Base-by-base conservation (phyloP, 2,113 vertebrate genomes). In the Gobius niger region DNA sequence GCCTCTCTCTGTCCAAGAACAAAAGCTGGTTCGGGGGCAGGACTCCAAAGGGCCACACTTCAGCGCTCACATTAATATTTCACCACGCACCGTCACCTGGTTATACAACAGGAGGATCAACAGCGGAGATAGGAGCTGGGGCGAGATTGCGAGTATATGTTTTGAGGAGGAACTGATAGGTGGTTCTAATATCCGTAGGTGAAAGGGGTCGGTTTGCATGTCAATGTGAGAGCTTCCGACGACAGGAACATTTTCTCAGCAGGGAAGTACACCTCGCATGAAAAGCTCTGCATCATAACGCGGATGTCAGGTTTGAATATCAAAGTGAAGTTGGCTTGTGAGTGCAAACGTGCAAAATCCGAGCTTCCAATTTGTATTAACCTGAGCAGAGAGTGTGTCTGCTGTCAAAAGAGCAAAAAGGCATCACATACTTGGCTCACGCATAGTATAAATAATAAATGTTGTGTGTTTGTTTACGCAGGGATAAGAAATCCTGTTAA, bases 31-130 rank as follows among this genome's bases (percentile, higher is more conserved):
- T 72, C 73, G 70, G 79, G 54, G 82, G 85, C 86, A 75, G 52
- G 68, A 42, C 76, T 86, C 86, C 85, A 87, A 77, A 82, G 76
- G 83, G 69, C 75, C 80, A 73, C 82, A 81, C 88, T 73, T 78
- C 68, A 68, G 47, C 72, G 73, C 72, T 42, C 85, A 79, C 80
- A 89, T 88, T 84, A 85, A 88, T 84, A 86, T 84, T 88, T 85
- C 65, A 83, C 54, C 63, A n/a, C 7, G 18, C n/a, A 1, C 59
- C 72, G 76, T 80, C 78, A 83, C 79, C 8, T 64, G 72, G 67
- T 71, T 53, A 71, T 40, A 60, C 57, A 51, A 14, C 7, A 54
- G 24, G 53, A 60, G 46, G 72, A 76, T 16, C 24, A 47, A 54
- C 46, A 47, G 52, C 50, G 59, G 15, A 53, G 34, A 47, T 60